A percentile compares a stretch with the other conserved stretches of the same genome.
phyloP scores from a whole-genome alignment of 1,140 invertebrate genomes.

The Ditylenchus dipsaci region DNA sequence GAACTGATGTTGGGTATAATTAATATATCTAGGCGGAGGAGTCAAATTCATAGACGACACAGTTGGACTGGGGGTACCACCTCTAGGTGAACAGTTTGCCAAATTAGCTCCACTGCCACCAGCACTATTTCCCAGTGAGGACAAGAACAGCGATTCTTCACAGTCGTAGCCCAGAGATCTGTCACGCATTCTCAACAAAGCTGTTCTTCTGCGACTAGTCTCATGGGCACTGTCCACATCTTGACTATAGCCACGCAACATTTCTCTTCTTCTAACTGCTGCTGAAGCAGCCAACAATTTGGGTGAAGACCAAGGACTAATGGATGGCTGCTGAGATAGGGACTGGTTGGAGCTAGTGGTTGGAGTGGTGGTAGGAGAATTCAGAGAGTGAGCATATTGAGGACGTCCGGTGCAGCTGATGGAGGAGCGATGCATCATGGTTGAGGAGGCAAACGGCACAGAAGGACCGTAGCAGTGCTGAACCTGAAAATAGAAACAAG shows the following conservation, averaged over 20 bases:
- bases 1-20: not conserved
- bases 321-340: not conserved
- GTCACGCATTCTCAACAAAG: slow-evolving; percentile 35
- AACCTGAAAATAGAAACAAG: too few relatives aligned
- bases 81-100: not conserved
- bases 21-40: not conserved
- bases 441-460: not conserved
- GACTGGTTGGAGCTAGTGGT: slow-evolving; percentile 17
- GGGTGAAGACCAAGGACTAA: slow-evolving; percentile 23
- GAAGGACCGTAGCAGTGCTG: slow-evolving; percentile 18
- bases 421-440: not conserved
- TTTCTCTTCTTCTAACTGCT: not conserved
- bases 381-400: not conserved
- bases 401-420: slow-evolving; percentile 13
- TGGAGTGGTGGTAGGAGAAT: not conserved
- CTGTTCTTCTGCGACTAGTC: slow-evolving; percentile 20
- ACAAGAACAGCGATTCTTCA: not conserved
- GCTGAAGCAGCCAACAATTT: slow-evolving; percentile 25
- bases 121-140: not conserved
- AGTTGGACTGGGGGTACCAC: not conserved
- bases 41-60: slow-evolving; percentile 1
- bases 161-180: slow-evolving; percentile 43
- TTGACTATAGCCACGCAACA: slow-evolving; percentile 29
- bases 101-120: not conserved
- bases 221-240: slow-evolving; percentile 41